Evolutionary conservation across 2,113 vertebrate species (phyloP).

Genomic region (Otocyon megalotis): DNA sequence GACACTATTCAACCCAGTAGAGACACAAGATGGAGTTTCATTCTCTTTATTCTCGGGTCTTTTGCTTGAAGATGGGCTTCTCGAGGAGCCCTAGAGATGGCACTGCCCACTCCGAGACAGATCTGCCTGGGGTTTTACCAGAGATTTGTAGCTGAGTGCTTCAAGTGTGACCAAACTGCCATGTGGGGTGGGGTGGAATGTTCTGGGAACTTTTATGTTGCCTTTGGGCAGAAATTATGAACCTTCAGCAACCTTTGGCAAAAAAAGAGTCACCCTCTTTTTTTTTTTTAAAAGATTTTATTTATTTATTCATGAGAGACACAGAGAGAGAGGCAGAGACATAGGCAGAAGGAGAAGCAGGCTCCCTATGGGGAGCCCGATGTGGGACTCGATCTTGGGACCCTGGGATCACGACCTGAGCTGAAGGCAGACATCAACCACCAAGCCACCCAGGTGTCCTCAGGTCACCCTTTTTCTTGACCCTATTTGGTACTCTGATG

Average conservation of each 20-base stretch:
- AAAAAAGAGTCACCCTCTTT: background rate
- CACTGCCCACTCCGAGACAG: background rate
- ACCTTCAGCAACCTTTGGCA: background rate
- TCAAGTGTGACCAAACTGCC: background rate
- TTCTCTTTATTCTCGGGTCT: background rate
- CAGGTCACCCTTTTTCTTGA: background rate
- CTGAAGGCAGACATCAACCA: no score
- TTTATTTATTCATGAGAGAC: no score
- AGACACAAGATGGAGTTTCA: background rate
- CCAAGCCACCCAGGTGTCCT: no score
- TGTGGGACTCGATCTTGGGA: no score
- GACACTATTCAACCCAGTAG: background rate
- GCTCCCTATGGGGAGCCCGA: no score
- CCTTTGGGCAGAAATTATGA: background rate
- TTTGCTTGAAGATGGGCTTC: background rate
- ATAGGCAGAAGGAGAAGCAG: no score
- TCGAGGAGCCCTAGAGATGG: background rate
- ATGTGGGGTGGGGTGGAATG: background rate
- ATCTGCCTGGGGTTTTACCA: background rate
- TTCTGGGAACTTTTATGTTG: background rate
- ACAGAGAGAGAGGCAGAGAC: no score
- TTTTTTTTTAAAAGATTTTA: background rate
- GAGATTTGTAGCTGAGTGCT: background rate
- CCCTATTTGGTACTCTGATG: background rate
- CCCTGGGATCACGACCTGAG: no score